Conservation (phyloP, 2,797 vertebrate genomes). For the Chromobotia macracanthus region DNA sequence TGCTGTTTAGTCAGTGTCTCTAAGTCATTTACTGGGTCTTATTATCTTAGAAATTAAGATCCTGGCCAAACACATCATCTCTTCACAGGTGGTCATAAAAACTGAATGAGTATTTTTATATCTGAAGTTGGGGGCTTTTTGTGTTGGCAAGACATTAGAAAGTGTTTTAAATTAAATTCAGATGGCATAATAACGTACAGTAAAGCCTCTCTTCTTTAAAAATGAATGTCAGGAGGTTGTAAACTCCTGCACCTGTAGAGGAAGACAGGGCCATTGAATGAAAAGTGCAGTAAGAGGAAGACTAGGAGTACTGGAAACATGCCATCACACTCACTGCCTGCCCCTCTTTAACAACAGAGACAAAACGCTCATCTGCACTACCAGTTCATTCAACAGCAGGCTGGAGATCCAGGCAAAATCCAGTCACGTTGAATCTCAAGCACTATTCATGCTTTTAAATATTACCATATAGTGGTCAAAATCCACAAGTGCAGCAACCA, state of each 20-base stretch:
- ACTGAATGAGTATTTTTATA: conserved; percentile 37
- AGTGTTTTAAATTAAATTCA: conserved; percentile 2
- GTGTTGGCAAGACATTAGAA: conserved; percentile 35
- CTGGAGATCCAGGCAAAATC: conserved; percentile 57
- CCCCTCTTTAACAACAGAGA: conserved; percentile 42
- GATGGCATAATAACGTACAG: conserved; percentile 1
- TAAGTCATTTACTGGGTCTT: no score
- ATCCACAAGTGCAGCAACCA: not conserved
- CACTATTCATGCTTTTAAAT: not conserved
- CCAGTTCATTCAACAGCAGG: conserved; percentile 65
- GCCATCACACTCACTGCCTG: conserved; percentile 67
- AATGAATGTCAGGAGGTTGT: conserved; percentile 6
- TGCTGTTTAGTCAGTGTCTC: conserved; percentile 64
- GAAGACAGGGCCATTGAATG: conserved; percentile 65
- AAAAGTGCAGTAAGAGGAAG: conserved; percentile 58
- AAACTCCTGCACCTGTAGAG: conserved; percentile 59
- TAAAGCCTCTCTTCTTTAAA: not conserved
- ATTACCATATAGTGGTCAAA: not conserved
- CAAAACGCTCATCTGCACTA: conserved; percentile 34
- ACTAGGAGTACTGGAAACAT: conserved; percentile 61
- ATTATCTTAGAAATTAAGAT: conserved; percentile 46
- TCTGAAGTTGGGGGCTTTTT: conserved; percentile 26
- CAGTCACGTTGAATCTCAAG: not conserved
- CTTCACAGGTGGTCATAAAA: conserved; percentile 49
- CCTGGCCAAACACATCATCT: conserved; percentile 45